Evolutionary conservation across 1,140 invertebrate species (phyloP).

Genomic region (Proctacanthus coquilletti): DNA sequence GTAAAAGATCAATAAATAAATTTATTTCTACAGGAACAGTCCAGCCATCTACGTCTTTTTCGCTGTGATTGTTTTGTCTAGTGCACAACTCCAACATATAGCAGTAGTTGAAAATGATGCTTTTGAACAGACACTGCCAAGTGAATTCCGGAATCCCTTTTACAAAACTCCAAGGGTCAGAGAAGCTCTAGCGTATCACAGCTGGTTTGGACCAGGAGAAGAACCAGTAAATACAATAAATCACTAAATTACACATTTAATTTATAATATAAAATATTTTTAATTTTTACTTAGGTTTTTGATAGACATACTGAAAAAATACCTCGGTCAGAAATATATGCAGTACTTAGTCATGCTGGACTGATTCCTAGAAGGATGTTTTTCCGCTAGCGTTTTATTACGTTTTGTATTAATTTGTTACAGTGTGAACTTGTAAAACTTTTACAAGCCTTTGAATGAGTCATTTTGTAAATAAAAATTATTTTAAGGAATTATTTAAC

Average conservation of each 20-base stretch:
- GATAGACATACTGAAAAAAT: conserved; percentile 39
- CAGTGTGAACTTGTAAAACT: no score
- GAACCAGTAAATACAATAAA: conserved; percentile 29
- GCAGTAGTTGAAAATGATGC: conserved; percentile 29
- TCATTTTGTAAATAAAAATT: no score
- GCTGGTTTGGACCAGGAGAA: conserved; percentile 40
- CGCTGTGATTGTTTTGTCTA: neutral
- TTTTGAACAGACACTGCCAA: conserved; percentile 26
- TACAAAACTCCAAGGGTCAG: conserved; percentile 31
- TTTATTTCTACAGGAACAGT: no score
- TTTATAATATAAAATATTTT: no score
- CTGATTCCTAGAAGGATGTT: conserved; percentile 31
- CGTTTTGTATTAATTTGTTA: neutral
- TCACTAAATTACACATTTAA: neutral
- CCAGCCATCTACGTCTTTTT: neutral
- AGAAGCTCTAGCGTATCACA: conserved; percentile 33
- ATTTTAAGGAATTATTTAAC: no score
- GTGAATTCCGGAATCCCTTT: conserved; percentile 30
- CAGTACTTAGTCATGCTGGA: conserved; percentile 41
- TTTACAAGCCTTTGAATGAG: no score
- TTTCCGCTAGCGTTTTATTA: conserved; percentile 6
- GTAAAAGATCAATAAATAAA: no score
- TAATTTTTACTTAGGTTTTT: conserved; percentile 28
- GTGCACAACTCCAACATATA: conserved; percentile 17
- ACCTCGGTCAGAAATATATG: conserved; percentile 38